Conservation (phyloP, 2,888 invertebrate genomes). For the Willowsia nigromaculata region DNA sequence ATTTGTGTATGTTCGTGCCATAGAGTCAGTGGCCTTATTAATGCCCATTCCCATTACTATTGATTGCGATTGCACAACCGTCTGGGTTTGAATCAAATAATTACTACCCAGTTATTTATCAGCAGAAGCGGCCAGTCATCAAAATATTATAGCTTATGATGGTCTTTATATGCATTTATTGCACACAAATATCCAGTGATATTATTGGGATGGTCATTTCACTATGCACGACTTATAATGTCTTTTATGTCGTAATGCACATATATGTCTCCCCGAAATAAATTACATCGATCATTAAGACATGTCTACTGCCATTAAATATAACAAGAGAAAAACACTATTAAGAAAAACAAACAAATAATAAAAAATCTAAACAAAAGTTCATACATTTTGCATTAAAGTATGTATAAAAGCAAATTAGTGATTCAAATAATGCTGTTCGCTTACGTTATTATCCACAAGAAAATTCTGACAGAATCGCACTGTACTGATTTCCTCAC, state of each 20-base stretch:
- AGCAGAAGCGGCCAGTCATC: conserved; percentile 20
- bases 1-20: not conserved
- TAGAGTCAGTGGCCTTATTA: conserved; percentile 54
- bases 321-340: not conserved
- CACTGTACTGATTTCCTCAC: not conserved
- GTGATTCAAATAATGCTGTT: not conserved
- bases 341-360: not conserved
- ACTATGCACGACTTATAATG: not conserved
- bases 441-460: not conserved
- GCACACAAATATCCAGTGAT: not conserved
- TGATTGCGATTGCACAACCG: conserved; percentile 54
- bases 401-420: not conserved
- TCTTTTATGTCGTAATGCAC: not conserved
- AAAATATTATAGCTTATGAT: not conserved
- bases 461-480: not conserved
- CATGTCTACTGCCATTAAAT: not conserved
- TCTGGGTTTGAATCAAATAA: conserved; percentile 44
- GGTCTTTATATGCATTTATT: not conserved
- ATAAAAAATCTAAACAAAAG: not conserved
- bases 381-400: too few species aligned
- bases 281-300: not conserved
- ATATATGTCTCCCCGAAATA: not conserved
- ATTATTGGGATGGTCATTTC: not conserved
- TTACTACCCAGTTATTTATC: conserved; percentile 7
- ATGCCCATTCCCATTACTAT: conserved; percentile 46